Base-by-base conservation (phyloP, 1,140 invertebrate genomes). In the Pseudobourletiella spinata region DNA sequence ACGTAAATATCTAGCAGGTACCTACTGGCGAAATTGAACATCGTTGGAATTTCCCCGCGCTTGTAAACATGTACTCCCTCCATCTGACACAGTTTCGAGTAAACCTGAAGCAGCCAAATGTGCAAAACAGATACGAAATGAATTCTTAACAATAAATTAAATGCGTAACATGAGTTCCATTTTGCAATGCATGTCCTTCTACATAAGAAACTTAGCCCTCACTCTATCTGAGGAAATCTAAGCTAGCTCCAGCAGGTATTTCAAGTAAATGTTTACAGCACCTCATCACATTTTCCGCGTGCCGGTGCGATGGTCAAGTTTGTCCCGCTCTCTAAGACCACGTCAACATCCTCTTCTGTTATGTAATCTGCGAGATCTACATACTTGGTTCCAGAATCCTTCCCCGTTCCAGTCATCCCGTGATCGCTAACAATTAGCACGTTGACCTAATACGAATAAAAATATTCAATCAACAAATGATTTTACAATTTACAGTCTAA, bases 351-450 rank as follows among this genome's bases (percentile, higher is more conserved):
- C 8, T 58, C 50, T 6, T 59, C 20, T 46, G 71, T 56, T 2
- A 75, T 26, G 43, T 70, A 68, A 26, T 72, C 54, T 3, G 66
- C 70, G 0, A 78, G 61, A 48, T 73, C 64, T 1, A 77, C 66
- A 2, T 60, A 59, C 3, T 18, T 57, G 3, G 48, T 30, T 1
- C 69, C 61, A n/a, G 69, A 63, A 6, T 54, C 54, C 1, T 52
- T 54, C 6, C 68, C 70, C 3, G 73, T 71, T 20, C 63, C 39
- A 2, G 73, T 72, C 76, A 77, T 77, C 24, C 78, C 77, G 65
- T 79, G 78, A 61, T 79, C 78, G 39, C 76, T 76, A 14, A 77
- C 55, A 15, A 79, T 71, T n/a, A 79, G 68, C 11, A 79, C 59
- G 69, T 77, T 76, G n/a, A 78, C 71, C 72, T 66, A 32, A 14